Evolutionary conservation across 2,113 vertebrate species (phyloP), one percentile per base, ranked within the genome.

Genomic region (Rhadina sibilatrix): DNA sequence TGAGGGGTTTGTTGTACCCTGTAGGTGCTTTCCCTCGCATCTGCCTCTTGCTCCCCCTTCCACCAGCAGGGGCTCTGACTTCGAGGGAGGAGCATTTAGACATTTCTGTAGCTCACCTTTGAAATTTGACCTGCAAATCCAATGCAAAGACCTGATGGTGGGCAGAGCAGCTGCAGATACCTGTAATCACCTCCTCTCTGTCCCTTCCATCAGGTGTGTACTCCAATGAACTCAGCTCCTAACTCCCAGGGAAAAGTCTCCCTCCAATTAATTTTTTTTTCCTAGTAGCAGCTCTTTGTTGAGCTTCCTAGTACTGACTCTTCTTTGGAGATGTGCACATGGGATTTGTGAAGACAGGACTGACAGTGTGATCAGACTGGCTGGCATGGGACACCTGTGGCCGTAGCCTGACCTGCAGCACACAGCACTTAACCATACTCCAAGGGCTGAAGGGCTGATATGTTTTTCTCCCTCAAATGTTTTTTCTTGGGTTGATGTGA

Each of bases 221-320:
- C n/a, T 71, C 38, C 53, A 21, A 10, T 5, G 78, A 52, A 44
- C 65, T 72, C 78, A 96, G 54, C 70, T 17, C 20, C 68, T 77
- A 71, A 88, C 83, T 83, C 76, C 70, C 92, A 63, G 68, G 20
- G 47, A 76, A 74, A 71, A 31, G 14, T 59, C 63, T 88, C 71
- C 23, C 56, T 94, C 77, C 65, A 72, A 23, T 57, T 15, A 52
- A n/a, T 87, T 92, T 78, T 64, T 78, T 60, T 71, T 86, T 94
- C 70, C 87, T 63, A 93, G 60, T 11, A 44, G 57, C 46, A 95
- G 53, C 76, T 80, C 47, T 94, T 95, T 86, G 60, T 52, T 87
- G 81, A 91, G 79, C 76, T 82, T 25, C 37, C 38, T 61, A 30
- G 35, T 27, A 80, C 22, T 27, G 77, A 46, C 38, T 83, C 68